These are phyloP conservation scores for Melitaea athalia DNA, from an alignment of 2,888 invertebrate genomes.

Conservation along the genomic window DNA sequence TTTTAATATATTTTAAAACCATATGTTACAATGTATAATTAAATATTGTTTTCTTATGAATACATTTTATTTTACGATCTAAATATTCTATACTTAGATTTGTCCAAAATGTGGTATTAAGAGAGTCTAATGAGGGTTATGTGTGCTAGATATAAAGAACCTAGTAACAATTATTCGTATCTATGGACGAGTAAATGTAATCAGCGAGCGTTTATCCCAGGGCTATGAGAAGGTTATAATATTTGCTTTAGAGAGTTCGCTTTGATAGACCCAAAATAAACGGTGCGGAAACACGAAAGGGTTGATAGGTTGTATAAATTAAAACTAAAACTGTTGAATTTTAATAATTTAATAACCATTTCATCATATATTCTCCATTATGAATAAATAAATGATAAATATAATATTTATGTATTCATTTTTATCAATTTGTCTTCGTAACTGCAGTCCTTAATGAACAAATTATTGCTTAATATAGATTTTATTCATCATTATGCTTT, in stretches of 20 bases:
- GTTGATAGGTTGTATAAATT: conserved; percentile 14
- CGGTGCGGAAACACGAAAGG: conserved; percentile 18
- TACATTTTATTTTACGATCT: too few relatives aligned
- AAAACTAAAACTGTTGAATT: conserved; percentile 15
- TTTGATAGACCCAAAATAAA: conserved; percentile 29
- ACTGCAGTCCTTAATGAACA: too few relatives aligned
- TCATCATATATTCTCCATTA: neutral
- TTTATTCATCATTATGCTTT: too few relatives aligned
- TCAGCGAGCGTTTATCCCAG: neutral
- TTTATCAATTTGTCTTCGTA: too few relatives aligned
- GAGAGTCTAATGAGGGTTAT: conserved; percentile 1
- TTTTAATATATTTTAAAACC: too few relatives aligned
- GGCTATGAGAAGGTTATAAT: conserved; percentile 5
- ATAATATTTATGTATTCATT: neutral
- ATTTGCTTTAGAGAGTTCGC: conserved; percentile 15
- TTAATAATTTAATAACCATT: neutral
- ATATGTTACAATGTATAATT: too few relatives aligned
- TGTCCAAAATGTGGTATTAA: too few relatives aligned
- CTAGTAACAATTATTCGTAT: neutral
- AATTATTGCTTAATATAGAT: too few relatives aligned
- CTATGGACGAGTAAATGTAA: conserved; percentile 4
- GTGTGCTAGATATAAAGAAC: neutral
- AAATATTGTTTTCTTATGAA: too few relatives aligned
- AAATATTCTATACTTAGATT: too few relatives aligned
- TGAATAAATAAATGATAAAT: neutral